Evolutionary conservation across 1,140 invertebrate species (phyloP), one percentile per base, ranked within the genome.

Genomic region (Cotesia glomerata): DNA sequence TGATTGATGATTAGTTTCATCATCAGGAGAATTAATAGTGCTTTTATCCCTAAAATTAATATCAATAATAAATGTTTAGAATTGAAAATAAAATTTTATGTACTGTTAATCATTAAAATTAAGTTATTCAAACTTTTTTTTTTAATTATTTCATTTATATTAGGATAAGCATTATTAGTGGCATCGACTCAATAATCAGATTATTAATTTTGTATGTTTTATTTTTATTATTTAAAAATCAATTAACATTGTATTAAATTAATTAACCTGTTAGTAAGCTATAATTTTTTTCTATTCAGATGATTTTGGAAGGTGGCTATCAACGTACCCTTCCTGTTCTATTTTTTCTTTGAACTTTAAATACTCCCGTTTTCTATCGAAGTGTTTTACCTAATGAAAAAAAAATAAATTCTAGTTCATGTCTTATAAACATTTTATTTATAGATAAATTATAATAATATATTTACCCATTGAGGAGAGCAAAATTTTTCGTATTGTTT

Each of bases 331-430:
- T 78, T 93, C 90, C 80, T 92, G 91, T 83, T 96, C 92, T 84
- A 97, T 93, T 89, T 93, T 92, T 77, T 94, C 92, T 88, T 96
- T 96, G 85, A 95, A 98, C 81, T 95, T 91, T 78, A 95, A 88
- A 86, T 96, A 97, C 76, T 93, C 92, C 83, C 94, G 85, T 85
- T 95, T 96, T 80, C 94, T 90, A 88, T 97, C 95, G 87, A 98
- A 98, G 87, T 98, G 95, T 87, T 95, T 96, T 9, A 97, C 95
- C 92, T 93, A 81, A 54, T 80, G 80, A 73, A 79, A 79, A 72
- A 76, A 36, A 49, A 64, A 26, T 26, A 71, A 49, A 75, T 54
- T 54, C 2, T 54, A 7, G 1, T 16, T 16, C 11, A 54, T 54
- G 52, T 54, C 4, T 54, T 54, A 51, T 35, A 18, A 71, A 63